Percentiles rank a stretch among this genome's conserved stretches.
These are phyloP conservation scores for Onychomys arenicola DNA, from an alignment of 2,797 vertebrate species.

Conservation along the genomic window DNA sequence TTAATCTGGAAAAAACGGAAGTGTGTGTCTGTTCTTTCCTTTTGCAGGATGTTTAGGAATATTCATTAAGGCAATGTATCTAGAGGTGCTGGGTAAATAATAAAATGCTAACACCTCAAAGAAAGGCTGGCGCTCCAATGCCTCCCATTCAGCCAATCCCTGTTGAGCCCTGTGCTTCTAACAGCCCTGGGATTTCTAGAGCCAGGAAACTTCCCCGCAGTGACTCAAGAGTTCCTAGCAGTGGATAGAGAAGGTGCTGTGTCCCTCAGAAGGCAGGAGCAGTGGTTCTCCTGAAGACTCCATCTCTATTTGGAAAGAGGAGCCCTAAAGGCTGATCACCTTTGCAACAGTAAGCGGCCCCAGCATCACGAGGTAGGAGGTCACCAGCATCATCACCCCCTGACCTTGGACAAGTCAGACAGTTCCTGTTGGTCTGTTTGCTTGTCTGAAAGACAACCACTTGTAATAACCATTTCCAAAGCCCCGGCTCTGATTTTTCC, in stretches of 20 bases:
- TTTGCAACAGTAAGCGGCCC: background rate
- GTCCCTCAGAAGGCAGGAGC: background rate
- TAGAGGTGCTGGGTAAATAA: background rate
- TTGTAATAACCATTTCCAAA: background rate
- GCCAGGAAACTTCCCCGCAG: background rate
- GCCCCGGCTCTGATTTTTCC: conserved; percentile 13
- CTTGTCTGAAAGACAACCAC: background rate
- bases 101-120: background rate
- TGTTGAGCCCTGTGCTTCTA: background rate
- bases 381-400: background rate
- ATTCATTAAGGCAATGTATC: background rate
- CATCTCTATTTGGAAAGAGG: background rate
- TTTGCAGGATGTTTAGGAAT: background rate
- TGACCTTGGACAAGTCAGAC: background rate
- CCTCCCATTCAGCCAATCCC: background rate
- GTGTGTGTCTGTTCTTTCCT: background rate
- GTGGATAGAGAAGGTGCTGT: background rate
- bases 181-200: background rate
- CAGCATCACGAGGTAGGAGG: background rate
- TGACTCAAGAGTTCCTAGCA: background rate
- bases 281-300: background rate
- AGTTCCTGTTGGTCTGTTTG: conserved; percentile 44
- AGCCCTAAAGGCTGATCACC: background rate
- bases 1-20: conserved; percentile 15
- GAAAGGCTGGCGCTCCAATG: background rate